Evolutionary conservation across 2,888 invertebrate genomes (phyloP), one percentile per base, ranked within the genome.

Genomic region (Phalera bucephala): DNA sequence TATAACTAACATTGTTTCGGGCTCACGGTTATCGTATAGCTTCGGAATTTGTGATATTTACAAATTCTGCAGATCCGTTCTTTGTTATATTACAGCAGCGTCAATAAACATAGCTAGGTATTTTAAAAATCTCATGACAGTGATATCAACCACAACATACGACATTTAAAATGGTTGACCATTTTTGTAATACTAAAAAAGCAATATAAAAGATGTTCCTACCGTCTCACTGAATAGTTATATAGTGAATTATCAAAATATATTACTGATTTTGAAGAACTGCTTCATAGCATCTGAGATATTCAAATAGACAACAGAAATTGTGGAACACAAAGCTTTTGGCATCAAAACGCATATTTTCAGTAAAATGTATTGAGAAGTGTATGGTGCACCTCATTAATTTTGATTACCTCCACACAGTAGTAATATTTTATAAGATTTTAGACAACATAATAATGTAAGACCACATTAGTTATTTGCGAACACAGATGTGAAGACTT

Each of bases 1-100:
- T 27, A 30, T 30, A 37, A 37, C 28, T 28, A 15, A 6, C 28
- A 53, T 42, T 56, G 57, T 53, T 50, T 41, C 28, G 36, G 42
- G 33, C 21, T 19, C 23, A 19, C 25, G 23, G n/a, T n/a, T 31
- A 39, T 36, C 28, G 28, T 39, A 28, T 23, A 14, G 33, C 31
- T 17, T 30, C 26, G 28, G 39, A 32, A 38, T 33, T 33, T 33
- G 36, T 29, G 36, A 50, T 46, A 39, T 50, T 40, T 47, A 45
- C 48, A 40, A 45, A 49, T 40, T 44, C 27, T 7, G 33, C 20
- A 37, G 32, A 42, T 42, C 35, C 41, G 38, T 38, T 22, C 38
- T 34, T 38, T 48, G 36, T 50, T 8, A 4, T 4, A 11, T 27
- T 1, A 14, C 13, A 12, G 11, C 14, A 27, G n/a, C 27, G 14